phyloP scores from a whole-genome alignment of 1,140 invertebrate genomes.

The Drosophila bocki region DNA sequence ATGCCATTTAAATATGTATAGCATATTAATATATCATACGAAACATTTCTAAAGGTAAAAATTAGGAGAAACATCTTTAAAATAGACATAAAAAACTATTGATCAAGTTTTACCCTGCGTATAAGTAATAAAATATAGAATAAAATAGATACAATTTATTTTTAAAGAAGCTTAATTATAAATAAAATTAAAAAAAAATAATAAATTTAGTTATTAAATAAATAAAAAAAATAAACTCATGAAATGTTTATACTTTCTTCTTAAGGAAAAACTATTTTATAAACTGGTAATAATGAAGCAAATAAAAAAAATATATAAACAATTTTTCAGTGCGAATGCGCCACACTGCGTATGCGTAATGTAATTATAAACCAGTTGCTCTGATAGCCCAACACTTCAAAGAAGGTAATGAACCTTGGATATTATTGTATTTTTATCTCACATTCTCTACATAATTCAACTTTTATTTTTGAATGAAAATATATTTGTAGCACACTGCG shows the following conservation, averaged over 20 bases:
- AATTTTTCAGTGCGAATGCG: neutral
- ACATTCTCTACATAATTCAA: neutral
- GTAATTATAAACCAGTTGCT: conserved; percentile 16
- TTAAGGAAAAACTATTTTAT: neutral
- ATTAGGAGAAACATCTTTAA: neutral
- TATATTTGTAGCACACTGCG: conserved; percentile 1
- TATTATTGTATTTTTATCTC: conserved; percentile 1
- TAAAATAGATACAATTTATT: neutral
- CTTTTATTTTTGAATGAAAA: neutral
- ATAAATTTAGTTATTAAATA: neutral
- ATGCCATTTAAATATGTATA: neutral
- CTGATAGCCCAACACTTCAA: conserved; percentile 13
- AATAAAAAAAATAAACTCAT: no score
- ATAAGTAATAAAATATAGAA: conserved; percentile 1
- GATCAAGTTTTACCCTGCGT: conserved; percentile 2
- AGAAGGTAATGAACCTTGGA: conserved; percentile 15
- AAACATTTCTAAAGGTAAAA: no score
- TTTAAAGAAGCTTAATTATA: neutral
- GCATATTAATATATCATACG: neutral
- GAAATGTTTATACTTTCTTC: neutral
- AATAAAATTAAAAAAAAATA: neutral
- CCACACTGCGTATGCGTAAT: conserved; percentile 27
- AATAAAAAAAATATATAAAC: neutral
- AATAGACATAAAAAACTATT: neutral
- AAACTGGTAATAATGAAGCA: conserved; percentile 7